These are phyloP conservation scores for Junonia oenone DNA, from an alignment of 2,888 invertebrate species.

Conservation along the genomic window DNA sequence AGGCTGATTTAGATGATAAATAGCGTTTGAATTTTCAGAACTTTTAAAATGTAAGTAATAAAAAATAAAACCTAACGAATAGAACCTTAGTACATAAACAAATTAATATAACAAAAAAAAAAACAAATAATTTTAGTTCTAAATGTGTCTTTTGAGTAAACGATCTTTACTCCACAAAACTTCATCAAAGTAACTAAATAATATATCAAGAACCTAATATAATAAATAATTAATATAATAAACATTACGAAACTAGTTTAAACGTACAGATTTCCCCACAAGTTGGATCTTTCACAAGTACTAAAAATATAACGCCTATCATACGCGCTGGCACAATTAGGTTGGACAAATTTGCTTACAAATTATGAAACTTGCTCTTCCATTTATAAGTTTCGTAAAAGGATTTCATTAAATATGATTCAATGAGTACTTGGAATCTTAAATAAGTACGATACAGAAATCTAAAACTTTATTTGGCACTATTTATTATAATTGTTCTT, in stretches of 20 bases:
- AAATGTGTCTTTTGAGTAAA: no score
- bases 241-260: not conserved
- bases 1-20: no score
- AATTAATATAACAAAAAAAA: no score
- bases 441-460: no score
- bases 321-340: not conserved
- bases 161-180: not conserved
- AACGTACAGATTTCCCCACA: not conserved
- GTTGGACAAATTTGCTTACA: slow-evolving; percentile 1
- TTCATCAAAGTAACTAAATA: not conserved
- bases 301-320: not conserved
- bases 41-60: no score
- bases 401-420: not conserved
- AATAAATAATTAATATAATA: not conserved
- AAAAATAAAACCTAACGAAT: no score
- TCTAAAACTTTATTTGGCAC: no score
- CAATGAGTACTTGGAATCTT: no score
- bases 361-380: not conserved
- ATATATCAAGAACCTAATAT: not conserved
- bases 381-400: not conserved
- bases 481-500: no score
- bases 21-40: no score
- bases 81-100: no score
- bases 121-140: no score
- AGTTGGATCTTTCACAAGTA: slow-evolving; percentile 2